Conservation (phyloP, 2,113 vertebrate species). For the Seriola aureovittata region DNA sequence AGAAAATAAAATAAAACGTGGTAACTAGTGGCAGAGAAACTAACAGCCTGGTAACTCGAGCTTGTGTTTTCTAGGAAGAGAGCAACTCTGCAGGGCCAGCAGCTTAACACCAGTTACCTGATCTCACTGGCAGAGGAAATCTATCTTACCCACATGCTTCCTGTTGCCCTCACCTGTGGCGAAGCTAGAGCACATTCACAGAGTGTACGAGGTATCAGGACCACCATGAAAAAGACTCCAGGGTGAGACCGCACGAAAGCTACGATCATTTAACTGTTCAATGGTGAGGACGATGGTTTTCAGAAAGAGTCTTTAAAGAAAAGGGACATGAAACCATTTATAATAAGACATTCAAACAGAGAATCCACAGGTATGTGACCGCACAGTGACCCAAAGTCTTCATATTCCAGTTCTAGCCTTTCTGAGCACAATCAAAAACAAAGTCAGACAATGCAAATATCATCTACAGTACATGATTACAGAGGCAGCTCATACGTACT, state of each 20-base stretch:
- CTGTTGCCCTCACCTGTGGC: conserved; percentile 35
- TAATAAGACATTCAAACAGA: too few relatives aligned
- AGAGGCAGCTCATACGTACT: neutral
- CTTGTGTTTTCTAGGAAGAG: conserved; percentile 33
- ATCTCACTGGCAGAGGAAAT: conserved; percentile 55
- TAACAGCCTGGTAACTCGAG: conserved; percentile 26
- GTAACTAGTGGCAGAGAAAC: neutral
- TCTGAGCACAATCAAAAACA: too few relatives aligned
- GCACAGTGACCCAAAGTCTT: too few relatives aligned
- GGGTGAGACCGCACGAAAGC: neutral
- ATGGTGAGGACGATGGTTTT: too few relatives aligned
- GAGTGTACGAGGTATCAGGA: neutral
- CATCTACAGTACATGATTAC: too few relatives aligned
- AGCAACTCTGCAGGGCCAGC: neutral
- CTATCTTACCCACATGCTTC: conserved; percentile 24
- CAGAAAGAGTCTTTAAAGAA: too few relatives aligned
- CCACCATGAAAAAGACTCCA: conserved; percentile 7
- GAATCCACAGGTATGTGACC: too few relatives aligned
- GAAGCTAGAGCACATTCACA: conserved; percentile 10
- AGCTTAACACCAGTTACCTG: conserved; percentile 53
- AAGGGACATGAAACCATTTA: too few relatives aligned
- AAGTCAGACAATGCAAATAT: too few relatives aligned
- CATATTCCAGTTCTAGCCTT: too few relatives aligned
- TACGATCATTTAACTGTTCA: neutral
- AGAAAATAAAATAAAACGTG: neutral